Percentiles rank a stretch among this genome's conserved stretches.
phyloP scores from a whole-genome alignment of 2,797 vertebrate genomes.

The Coregonus ussuriensis region DNA sequence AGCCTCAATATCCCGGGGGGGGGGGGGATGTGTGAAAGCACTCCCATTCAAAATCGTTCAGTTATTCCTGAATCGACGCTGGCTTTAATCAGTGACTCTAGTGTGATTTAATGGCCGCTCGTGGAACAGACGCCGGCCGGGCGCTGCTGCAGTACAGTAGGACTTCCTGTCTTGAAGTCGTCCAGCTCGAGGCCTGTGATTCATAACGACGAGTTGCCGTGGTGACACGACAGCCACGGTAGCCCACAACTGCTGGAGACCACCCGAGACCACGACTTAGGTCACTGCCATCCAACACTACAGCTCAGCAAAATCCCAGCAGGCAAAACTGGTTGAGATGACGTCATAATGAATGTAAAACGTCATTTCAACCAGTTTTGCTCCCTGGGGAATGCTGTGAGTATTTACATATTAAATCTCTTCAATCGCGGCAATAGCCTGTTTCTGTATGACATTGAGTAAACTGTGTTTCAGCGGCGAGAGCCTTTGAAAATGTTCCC shows the following conservation, averaged over 20 bases:
- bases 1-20: too few species aligned
- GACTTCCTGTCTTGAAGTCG: constrained; percentile 33
- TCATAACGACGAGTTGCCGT: constrained; percentile 34
- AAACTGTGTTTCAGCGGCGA: not conserved
- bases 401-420: not conserved
- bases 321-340: not conserved
- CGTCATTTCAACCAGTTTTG: not conserved
- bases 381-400: not conserved
- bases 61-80: constrained; percentile 49
- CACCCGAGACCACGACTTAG: not conserved
- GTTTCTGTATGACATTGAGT: not conserved
- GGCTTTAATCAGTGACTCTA: constrained; percentile 46
- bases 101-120: constrained; percentile 27
- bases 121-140: constrained; percentile 28
- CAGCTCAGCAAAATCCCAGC: not conserved
- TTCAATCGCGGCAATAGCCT: not conserved
- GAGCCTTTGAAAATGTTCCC: not conserved
- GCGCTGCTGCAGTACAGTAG: constrained; percentile 28
- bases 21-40: constrained; percentile 46
- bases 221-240: constrained; percentile 24
- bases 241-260: constrained; percentile 16
- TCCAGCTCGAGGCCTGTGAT: constrained; percentile 54
- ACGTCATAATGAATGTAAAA: not conserved
- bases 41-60: constrained; percentile 44
- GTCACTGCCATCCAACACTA: not conserved